Evolutionary conservation across 2,113 vertebrate species (phyloP).

Genomic region (Vireo altiloquus): DNA sequence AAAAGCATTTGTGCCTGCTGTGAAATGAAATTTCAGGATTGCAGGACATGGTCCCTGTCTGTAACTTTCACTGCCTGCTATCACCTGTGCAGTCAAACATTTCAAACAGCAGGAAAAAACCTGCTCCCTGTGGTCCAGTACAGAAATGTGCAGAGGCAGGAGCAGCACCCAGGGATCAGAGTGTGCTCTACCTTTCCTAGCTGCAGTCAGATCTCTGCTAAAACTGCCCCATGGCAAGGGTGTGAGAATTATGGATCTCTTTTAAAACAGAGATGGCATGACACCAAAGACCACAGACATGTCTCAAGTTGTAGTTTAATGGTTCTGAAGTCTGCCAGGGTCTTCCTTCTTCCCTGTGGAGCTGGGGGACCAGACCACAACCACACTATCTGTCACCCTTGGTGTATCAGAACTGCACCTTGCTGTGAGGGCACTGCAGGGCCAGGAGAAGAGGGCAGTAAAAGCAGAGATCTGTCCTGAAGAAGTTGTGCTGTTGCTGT

Average conservation of each 20-base stretch:
- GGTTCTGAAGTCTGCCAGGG: background rate
- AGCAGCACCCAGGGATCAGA: background rate
- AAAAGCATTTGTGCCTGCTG: slow-evolving; percentile 8
- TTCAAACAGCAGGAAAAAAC: background rate
- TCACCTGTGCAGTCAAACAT: background rate
- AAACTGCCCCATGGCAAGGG: background rate
- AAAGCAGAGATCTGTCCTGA: background rate
- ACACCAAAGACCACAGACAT: background rate
- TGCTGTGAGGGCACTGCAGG: background rate
- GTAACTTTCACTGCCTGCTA: background rate
- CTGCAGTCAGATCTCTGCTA: background rate
- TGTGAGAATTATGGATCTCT: background rate
- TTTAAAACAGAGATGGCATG: background rate
- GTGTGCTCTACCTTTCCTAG: background rate
- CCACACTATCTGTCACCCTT: background rate
- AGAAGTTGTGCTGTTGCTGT: background rate
- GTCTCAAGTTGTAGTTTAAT: background rate
- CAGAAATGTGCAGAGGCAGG: background rate
- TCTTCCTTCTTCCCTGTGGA: background rate
- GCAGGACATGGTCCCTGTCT: background rate
- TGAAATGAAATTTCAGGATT: background rate
- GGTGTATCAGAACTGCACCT: background rate
- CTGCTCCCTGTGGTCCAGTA: background rate
- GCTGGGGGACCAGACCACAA: background rate
- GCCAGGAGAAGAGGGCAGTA: background rate